phyloP scores from a whole-genome alignment of 2,797 vertebrate species.

The Huso huso region DNA sequence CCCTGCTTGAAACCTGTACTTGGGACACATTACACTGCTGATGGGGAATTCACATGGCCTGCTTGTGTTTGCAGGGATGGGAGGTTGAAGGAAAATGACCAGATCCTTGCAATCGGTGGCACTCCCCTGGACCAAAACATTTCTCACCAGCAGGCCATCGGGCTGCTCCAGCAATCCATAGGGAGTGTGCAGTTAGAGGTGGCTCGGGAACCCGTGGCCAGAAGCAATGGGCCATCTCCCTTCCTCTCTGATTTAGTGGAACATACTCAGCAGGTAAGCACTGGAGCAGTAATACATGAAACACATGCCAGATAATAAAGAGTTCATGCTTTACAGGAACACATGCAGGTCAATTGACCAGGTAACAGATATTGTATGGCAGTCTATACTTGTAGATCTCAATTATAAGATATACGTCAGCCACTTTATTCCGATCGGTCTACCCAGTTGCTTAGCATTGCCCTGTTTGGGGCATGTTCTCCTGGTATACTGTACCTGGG shows the following conservation, averaged over 20 bases:
- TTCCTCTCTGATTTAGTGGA: constrained; percentile 28
- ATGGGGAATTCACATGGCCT: too few relatives aligned
- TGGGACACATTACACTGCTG: too few relatives aligned
- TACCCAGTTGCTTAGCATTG: too few relatives aligned
- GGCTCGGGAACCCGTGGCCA: constrained; percentile 57
- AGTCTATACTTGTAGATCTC: too few relatives aligned
- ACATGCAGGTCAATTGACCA: background rate
- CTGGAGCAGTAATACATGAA: too few relatives aligned
- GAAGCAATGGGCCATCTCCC: constrained; percentile 26
- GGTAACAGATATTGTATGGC: background rate
- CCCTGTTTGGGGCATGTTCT: too few relatives aligned
- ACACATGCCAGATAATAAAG: too few relatives aligned
- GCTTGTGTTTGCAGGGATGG: constrained; percentile 66
- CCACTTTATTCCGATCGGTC: too few relatives aligned
- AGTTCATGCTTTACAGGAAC: background rate
- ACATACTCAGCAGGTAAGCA: constrained; percentile 57
- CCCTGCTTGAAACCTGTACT: too few relatives aligned
- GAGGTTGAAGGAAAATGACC: constrained; percentile 80
- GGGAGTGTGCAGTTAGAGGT: constrained; percentile 75
- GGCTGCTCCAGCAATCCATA: constrained; percentile 77
- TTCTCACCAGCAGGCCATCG: constrained; percentile 81
- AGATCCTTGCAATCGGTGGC: constrained; percentile 85
- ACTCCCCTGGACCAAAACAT: constrained; percentile 73
- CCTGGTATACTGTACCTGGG: too few relatives aligned
- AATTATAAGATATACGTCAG: too few relatives aligned